A percentile compares a stretch with the other conserved stretches of the same genome.
These are phyloP conservation scores for Hyperopisus bebe DNA, from an alignment of 2,113 vertebrate genomes.

Conservation along the genomic window DNA sequence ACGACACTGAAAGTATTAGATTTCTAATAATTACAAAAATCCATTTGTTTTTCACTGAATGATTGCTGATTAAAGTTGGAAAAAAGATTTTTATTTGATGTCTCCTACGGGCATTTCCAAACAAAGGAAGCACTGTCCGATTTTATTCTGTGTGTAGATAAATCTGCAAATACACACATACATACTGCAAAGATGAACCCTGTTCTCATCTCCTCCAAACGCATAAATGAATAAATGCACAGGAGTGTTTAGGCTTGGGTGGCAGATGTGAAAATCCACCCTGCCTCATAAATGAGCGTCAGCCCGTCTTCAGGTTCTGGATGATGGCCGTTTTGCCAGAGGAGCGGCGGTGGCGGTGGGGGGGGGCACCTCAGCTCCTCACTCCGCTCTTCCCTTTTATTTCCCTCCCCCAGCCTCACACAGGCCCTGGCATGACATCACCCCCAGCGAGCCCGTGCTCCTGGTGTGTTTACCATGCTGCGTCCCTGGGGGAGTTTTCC, in stretches of 20 bases:
- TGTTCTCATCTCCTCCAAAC: neutral
- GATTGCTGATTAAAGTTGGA: neutral
- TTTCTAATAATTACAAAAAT: neutral
- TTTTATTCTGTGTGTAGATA: neutral
- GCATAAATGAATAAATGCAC: neutral
- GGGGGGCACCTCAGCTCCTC: neutral
- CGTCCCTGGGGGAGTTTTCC: neutral
- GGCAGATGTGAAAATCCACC: neutral
- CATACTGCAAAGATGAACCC: neutral
- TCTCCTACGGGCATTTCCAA: neutral
- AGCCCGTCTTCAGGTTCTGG: neutral
- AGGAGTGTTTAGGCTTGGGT: neutral
- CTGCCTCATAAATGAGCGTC: neutral
- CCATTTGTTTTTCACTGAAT: neutral
- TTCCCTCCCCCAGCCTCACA: neutral
- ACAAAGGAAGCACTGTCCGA: neutral
- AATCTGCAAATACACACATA: neutral
- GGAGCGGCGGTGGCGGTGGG: neutral
- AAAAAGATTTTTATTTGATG: neutral
- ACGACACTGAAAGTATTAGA: neutral
- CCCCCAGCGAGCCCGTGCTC: constrained; percentile 12
- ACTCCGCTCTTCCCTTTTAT: neutral
- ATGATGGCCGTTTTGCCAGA: neutral
- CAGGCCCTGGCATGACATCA: constrained; percentile 27
- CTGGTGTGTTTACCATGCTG: constrained; percentile 7